Evolutionary conservation across 2,888 invertebrate species (phyloP).

Genomic region (Apoda limacodes): DNA sequence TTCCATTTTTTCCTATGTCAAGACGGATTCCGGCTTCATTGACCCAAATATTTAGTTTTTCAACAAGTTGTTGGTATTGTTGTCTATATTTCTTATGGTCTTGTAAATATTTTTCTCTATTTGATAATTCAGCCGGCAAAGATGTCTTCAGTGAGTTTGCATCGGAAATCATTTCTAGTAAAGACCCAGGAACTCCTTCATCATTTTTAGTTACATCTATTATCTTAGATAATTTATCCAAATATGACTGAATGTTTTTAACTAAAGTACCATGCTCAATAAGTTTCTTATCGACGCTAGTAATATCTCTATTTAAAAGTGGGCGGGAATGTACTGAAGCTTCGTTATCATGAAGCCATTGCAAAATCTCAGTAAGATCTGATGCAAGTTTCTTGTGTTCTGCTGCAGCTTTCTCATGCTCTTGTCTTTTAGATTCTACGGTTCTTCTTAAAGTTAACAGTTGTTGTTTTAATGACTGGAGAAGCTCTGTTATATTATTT

Average conservation of each 20-base stretch:
- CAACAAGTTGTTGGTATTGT: conserved; percentile 80
- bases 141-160: conserved; percentile 82
- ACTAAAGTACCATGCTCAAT: conserved; percentile 78
- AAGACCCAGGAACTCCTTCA: conserved; percentile 81
- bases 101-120: conserved; percentile 83
- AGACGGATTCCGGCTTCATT: conserved; percentile 84
- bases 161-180: conserved; percentile 88
- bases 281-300: conserved; percentile 85
- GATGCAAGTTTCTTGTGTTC: conserved; percentile 88
- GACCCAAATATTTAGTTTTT: conserved; percentile 85
- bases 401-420: conserved; percentile 88
- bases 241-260: conserved; percentile 75
- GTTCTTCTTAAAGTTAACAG: conserved; percentile 81
- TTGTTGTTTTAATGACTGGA: conserved; percentile 89
- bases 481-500: conserved; percentile 87
- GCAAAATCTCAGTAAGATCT: conserved; percentile 85
- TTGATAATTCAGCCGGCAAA: conserved; percentile 83
- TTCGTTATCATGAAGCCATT: conserved; percentile 87
- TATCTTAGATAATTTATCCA: conserved; percentile 77
- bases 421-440: conserved; percentile 87
- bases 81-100: conserved; percentile 81
- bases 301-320: conserved; percentile 79
- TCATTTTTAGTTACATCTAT: conserved; percentile 80
- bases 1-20: conserved; percentile 83
- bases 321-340: conserved; percentile 85